These are phyloP conservation scores for Thereva nobilitata DNA, from an alignment of 2,888 invertebrate species.

Conservation along the genomic window DNA sequence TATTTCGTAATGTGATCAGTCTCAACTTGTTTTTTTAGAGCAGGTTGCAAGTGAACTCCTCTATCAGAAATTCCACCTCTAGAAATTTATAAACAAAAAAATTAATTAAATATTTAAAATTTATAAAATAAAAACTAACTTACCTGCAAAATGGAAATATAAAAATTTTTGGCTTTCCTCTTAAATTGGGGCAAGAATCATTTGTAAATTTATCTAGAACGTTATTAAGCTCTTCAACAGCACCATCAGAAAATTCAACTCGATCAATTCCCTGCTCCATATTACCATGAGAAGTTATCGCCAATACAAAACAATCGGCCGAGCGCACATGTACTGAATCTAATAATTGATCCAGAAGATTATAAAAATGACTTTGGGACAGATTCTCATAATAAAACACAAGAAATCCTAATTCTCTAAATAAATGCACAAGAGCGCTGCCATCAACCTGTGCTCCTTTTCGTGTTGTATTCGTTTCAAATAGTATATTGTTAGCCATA, in stretches of 20 bases:
- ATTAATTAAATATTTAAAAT: constrained; percentile 15
- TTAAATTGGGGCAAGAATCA: constrained; percentile 60
- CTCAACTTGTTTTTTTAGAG: constrained; percentile 43
- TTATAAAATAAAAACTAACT: constrained; percentile 12
- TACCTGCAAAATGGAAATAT: constrained; percentile 72
- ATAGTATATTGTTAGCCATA: constrained; percentile 66
- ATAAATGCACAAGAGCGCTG: constrained; percentile 63
- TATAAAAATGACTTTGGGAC: constrained; percentile 55
- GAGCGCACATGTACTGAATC: constrained; percentile 56
- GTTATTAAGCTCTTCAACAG: constrained; percentile 59
- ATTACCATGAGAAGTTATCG: constrained; percentile 71
- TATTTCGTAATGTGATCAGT: constrained; percentile 43
- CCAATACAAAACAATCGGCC: constrained; percentile 67
- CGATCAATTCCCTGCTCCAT: constrained; percentile 60
- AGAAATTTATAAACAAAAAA: constrained; percentile 43
- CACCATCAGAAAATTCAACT: constrained; percentile 65
- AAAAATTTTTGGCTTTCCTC: constrained; percentile 71
- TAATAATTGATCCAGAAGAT: constrained; percentile 58
- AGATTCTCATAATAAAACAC: constrained; percentile 51
- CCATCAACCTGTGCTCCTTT: constrained; percentile 69
- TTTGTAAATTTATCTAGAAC: constrained; percentile 67
- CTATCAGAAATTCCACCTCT: constrained; percentile 54
- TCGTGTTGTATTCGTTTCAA: constrained; percentile 54
- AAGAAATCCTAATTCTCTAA: constrained; percentile 64
- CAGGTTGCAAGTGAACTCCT: constrained; percentile 48